Evolutionary conservation across 1,140 invertebrate species (phyloP), one percentile per base, ranked within the genome.

Genomic region (Pogonomyrmex californicus): DNA sequence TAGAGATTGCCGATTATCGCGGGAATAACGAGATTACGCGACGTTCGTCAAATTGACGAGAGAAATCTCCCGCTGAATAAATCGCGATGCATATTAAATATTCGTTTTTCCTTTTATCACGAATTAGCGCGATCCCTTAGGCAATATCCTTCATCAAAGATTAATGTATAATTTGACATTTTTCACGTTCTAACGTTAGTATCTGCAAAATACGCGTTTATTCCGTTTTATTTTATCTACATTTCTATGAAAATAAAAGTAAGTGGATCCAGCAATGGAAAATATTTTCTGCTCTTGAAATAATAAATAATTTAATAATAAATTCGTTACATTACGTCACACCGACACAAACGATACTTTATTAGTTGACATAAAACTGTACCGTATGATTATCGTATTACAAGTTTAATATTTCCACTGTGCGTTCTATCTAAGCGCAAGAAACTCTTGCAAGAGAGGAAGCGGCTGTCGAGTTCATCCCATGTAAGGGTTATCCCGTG

Each of bases 21-120:
- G 44, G 38, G 38, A 60, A 75, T 83, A 83, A 75, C 44, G 68
- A 75, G 79, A 75, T 83, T 83, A 23, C 6, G 68, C 54, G 30
- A 14, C 41, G 66, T 17, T 30, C 62, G n/a, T 82, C 14, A 73
- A 73, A 47, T 47, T 17, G 47, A 10, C 66, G 38, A 44, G 36
- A 73, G 78, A 82, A 82, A 82, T 60, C 54, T 23, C 7, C 1
- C 47, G 51, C 41, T 73, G 41, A 47, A 71, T 82, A 82, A 82
- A 82, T 82, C 12, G 17, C 47, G 7, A 23, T 4, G 38, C 5
- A 14, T 10, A n/a, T 58, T 44, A 51, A 14, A 23, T 44, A 56
- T 58, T 73, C 38, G 30, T 47, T 71, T 60, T 73, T 73, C 7
- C 33, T 73, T 82, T 54, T 47, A n/a, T n/a, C n/a, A 51, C 7